Base-by-base conservation (phyloP, 2,797 vertebrate genomes). In the Vultur gryphus region DNA sequence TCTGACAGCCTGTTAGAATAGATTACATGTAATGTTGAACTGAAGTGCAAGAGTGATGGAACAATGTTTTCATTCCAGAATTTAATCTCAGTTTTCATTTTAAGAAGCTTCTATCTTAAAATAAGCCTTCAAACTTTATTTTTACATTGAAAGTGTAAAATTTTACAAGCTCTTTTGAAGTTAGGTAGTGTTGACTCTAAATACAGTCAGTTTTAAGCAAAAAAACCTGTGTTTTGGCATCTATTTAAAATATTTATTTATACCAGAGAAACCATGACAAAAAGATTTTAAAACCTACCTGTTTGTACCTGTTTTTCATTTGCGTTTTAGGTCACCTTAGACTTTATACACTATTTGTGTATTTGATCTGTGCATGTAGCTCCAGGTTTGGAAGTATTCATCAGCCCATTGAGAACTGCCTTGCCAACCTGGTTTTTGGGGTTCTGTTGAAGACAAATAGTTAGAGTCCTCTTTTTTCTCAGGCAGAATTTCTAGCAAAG, bases 21-120 rank as follows among this genome's bases (percentile, higher is more conserved):
- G 8, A 18, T 72, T 1, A 4, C 3, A 1, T 24, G 28, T n/a
- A 8, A 13, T 21, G 3, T 19, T 37, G 57, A 75, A 52, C 26
- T 29, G 54, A 46, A 69, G n/a, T 3, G 9, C 33, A 7, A 4
- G 19, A 62, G 29, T 29, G 11, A 11, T 69, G 55, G 35, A 59
- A 18, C 37, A 21, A 11, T 29, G 49, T 28, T 87, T 79, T 52
- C 19, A 16, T 43, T 43, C 12, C 48, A 84, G 58, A 75, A 77
- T 90, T 91, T 33, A 6, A 52, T 19, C 72, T 91, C 24, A 2
- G 0, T 54, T 86, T 72, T 37, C 61, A 49, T 85, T 91, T 88
- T 37, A 31, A 65, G 46, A 64, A 70, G 17, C 37, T 64, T 46
- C 39, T n/a, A 2, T 65, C 61, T 67, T 66, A 71, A 80, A 85